These are phyloP conservation scores for Drosophila ogumai DNA, from an alignment of 1,140 invertebrate genomes.

Conservation along the genomic window DNA sequence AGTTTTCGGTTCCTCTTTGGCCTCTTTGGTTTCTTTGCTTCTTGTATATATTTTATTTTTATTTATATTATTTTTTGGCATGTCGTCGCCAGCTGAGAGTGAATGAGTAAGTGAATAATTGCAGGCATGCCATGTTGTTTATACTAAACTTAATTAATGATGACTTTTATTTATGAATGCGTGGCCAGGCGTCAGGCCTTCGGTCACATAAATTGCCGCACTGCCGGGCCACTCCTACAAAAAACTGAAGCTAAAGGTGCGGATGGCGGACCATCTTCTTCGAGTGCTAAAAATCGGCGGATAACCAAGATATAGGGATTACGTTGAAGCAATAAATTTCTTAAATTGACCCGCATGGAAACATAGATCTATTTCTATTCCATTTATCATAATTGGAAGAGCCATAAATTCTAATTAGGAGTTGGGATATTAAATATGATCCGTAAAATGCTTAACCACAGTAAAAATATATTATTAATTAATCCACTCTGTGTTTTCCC, in stretches of 20 bases:
- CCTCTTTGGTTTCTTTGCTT: constrained; percentile 16
- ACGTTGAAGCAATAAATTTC: constrained; percentile 7
- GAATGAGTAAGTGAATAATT: constrained; percentile 78
- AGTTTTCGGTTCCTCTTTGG: constrained; percentile 11
- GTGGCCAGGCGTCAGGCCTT: constrained; percentile 59
- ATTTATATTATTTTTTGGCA: constrained; percentile 32
- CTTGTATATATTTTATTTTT: constrained; percentile 28
- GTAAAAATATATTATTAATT: too few species aligned
- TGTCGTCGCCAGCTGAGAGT: constrained; percentile 51
- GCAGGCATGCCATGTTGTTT: constrained; percentile 77
- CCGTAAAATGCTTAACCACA: too few species aligned
- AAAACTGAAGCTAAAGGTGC: constrained; percentile 6
- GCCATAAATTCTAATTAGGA: constrained; percentile 41
- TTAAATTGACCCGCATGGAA: constrained; percentile 5
- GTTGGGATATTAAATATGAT: background rate
- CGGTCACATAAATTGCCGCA: constrained; percentile 67
- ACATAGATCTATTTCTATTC: constrained; percentile 11
- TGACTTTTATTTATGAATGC: constrained; percentile 82
- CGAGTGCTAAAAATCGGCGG: background rate
- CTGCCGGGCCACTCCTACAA: constrained; percentile 51
- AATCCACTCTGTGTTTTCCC: background rate
- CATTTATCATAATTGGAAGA: constrained; percentile 32
- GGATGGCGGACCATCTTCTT: constrained; percentile 20
- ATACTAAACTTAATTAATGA: constrained; percentile 83
- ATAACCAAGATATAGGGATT: constrained; percentile 6